Base-by-base conservation (phyloP, 2,888 invertebrate genomes). In the Apamea monoglypha region DNA sequence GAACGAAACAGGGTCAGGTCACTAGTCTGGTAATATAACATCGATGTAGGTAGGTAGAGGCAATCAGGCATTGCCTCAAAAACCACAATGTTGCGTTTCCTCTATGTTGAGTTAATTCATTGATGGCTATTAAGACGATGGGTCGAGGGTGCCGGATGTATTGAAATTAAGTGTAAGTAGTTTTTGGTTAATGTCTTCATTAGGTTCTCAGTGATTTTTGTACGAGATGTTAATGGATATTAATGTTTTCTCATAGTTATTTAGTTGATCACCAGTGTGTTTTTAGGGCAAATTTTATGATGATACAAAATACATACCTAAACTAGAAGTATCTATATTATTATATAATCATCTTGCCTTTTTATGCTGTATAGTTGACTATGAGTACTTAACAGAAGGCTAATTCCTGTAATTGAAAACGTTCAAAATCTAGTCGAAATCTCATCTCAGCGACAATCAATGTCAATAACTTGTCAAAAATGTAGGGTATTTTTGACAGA, bases 11-110 rank as follows among this genome's bases (percentile, higher is more conserved):
- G 36, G 56, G 59, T 3, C 12, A n/a, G 16, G 4, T 36, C 16
- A 1, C 29, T 77, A 53, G 78, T 64, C 93, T 94, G 92, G 93
- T 93, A 91, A 92, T 91, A 92, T 92, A 92, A 93, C 90, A 92
- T 92, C 91, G 91, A 93, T 93, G 92, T 92, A 76, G n/a, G 16
- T 75, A 50, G 7, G 4, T 44, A 25, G 32, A 82, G 72, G 79
- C 85, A 79, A 68, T 81, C 72, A 83, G 56, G 72, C 78, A 78
- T 78, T 76, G 78, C 78, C 80, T 83, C 75, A 90, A 84, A 85
- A 84, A 81, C 88, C 86, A 56, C 84, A 84, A 79, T 74, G 77
- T 82, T 84, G 78, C 81, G 78, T 78, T 84, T 85, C 78, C 76
- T 71, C 80, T 70, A 68, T 82, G 78, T 81, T 76, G 36, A 50